Percentiles rank a stretch among this genome's conserved stretches.
Evolutionary conservation across 2,888 invertebrate species (phyloP).

Genomic region (Tiliacea citrago): DNA sequence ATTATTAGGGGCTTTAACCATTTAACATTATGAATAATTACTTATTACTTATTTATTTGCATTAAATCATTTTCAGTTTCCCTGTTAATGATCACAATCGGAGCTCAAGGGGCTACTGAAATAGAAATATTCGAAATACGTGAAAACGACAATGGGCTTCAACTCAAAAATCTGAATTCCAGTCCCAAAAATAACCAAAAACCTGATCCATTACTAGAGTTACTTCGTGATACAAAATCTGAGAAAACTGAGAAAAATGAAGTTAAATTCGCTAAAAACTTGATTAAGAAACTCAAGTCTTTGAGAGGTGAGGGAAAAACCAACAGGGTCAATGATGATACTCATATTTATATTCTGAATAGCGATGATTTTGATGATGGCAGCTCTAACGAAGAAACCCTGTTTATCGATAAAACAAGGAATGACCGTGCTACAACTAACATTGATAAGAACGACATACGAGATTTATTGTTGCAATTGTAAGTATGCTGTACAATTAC

Average conservation of each 20-base stretch:
- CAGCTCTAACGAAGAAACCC: not conserved
- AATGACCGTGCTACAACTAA: not conserved
- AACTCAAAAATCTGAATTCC: constrained; percentile 46
- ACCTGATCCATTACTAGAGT: constrained; percentile 14
- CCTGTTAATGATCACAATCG: constrained; percentile 28
- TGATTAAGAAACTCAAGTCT: constrained; percentile 34
- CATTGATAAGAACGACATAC: not conserved
- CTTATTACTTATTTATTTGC: too few species aligned
- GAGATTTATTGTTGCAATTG: constrained; percentile 36
- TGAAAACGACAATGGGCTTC: constrained; percentile 35
- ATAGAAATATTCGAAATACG: constrained; percentile 62
- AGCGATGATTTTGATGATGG: constrained; percentile 20
- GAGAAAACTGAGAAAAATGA: not conserved
- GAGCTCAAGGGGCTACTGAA: constrained; percentile 38
- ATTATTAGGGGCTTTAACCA: not conserved
- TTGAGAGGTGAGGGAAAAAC: constrained; percentile 13
- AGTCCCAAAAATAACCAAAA: not conserved
- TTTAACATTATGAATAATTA: not conserved
- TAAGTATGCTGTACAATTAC: too few species aligned
- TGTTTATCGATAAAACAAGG: constrained; percentile 47
- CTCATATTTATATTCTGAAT: constrained; percentile 41
- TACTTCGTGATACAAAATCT: constrained; percentile 9
- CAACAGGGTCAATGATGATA: constrained; percentile 9
- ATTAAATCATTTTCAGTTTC: constrained; percentile 46
- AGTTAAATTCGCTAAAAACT: not conserved